phyloP scores from a whole-genome alignment of 2,113 vertebrate species.

The Psittacara wagleri region DNA sequence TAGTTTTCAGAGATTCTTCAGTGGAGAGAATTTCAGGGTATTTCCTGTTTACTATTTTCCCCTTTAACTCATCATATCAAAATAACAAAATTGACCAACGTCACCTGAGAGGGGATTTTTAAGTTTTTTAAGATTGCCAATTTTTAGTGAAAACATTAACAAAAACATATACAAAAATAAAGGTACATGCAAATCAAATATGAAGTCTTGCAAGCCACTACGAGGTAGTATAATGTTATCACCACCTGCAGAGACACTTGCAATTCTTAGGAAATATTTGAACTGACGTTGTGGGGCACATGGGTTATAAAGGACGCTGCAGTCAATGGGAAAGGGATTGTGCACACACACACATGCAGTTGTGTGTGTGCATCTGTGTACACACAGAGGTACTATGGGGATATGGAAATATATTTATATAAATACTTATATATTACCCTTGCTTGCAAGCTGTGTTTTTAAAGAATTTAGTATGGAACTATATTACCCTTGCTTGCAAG shows the following conservation, averaged over 20 bases:
- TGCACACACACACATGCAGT: accelerated
- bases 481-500: not conserved
- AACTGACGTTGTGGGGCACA: not conserved
- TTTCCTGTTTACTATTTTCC: not conserved
- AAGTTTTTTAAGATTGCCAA: not conserved
- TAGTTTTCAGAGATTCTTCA: not conserved
- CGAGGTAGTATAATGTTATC: not conserved
- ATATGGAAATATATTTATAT: not conserved
- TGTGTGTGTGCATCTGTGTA: not conserved
- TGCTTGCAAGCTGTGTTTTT: not conserved
- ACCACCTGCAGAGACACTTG: not conserved
- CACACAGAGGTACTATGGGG: not conserved
- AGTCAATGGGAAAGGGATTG: not conserved
- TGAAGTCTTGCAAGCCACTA: not conserved
- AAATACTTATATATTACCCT: not conserved
- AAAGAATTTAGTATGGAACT: not conserved
- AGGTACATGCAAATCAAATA: not conserved
- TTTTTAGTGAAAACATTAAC: not conserved
- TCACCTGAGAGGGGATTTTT: not conserved
- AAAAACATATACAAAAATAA: not conserved
- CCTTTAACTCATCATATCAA: not conserved
- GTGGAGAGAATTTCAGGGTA: not conserved
- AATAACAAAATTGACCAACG: not conserved
- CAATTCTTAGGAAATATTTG: not conserved
- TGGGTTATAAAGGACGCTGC: not conserved